phyloP scores from a whole-genome alignment of 2,113 vertebrate genomes.

The Centropus bengalensis region DNA sequence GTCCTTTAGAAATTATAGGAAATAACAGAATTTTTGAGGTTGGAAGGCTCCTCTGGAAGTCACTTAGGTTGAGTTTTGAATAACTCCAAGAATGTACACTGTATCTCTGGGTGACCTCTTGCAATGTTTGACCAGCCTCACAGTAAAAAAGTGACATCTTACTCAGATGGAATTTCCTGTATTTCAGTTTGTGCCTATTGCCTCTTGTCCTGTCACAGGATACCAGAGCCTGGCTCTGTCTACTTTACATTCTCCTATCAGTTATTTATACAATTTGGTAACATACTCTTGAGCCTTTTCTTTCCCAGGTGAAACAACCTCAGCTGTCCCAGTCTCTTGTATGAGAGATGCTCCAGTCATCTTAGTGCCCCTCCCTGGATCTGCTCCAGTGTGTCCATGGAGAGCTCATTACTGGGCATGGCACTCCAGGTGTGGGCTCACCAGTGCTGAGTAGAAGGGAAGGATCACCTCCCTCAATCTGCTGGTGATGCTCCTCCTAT shows the following conservation, averaged over 20 bases:
- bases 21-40: background rate
- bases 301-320: background rate
- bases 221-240: background rate
- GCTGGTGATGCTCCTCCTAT: background rate
- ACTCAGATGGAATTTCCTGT: constrained; percentile 2
- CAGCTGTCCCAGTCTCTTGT: background rate
- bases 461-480: background rate
- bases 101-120: background rate
- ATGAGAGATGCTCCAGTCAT: background rate
- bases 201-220: constrained; percentile 35
- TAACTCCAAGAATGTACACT: background rate
- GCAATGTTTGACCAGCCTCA: background rate
- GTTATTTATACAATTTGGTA: constrained; percentile 34
- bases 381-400: background rate
- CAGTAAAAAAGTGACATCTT: background rate
- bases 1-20: background rate
- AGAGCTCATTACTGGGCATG: background rate
- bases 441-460: background rate
- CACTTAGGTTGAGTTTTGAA: background rate
- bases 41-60: background rate
- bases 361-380: background rate
- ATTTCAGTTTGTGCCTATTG: constrained; percentile 29
- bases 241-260: constrained; percentile 13
- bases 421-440: background rate
- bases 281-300: constrained; percentile 12